A percentile compares a stretch with the other conserved stretches of the same genome.
These are phyloP conservation scores for Puma concolor DNA, from an alignment of 2,113 vertebrate species.

Conservation along the genomic window DNA sequence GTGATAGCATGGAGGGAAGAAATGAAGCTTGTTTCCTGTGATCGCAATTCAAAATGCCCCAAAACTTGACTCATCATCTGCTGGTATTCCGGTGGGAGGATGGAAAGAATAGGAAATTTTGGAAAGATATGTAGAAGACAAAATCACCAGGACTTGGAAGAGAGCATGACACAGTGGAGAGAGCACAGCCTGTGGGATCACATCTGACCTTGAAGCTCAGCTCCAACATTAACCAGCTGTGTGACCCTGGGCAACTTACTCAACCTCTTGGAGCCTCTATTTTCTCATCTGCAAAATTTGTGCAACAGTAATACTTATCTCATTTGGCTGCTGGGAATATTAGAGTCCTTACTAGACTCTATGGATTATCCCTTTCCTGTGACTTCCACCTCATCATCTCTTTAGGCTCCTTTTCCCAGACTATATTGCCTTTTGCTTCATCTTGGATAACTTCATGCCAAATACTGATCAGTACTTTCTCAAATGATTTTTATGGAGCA, in stretches of 20 bases:
- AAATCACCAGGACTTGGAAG: background rate
- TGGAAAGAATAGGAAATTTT: background rate
- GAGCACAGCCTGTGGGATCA: background rate
- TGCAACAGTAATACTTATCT: background rate
- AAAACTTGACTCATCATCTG: background rate
- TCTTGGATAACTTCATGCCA: background rate
- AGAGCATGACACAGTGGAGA: background rate
- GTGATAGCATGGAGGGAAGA: background rate
- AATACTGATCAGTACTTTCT: background rate
- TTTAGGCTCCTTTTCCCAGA: background rate
- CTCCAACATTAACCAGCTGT: background rate
- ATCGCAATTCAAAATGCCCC: background rate
- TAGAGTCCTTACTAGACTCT: background rate
- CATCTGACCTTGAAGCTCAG: background rate
- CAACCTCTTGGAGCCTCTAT: background rate
- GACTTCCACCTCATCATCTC: background rate
- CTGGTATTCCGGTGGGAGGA: background rate
- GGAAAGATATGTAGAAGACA: background rate
- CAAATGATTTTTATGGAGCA: background rate
- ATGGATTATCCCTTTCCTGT: background rate
- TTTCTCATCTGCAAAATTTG: background rate
- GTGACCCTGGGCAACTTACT: background rate
- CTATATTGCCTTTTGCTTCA: background rate
- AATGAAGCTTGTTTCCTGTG: background rate
- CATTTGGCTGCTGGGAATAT: background rate